Percentiles rank a stretch among this genome's conserved stretches.
These are phyloP conservation scores for Actinernus sp. DNA, from an alignment of 92 coral and sea anemone species.

Conservation along the genomic window DNA sequence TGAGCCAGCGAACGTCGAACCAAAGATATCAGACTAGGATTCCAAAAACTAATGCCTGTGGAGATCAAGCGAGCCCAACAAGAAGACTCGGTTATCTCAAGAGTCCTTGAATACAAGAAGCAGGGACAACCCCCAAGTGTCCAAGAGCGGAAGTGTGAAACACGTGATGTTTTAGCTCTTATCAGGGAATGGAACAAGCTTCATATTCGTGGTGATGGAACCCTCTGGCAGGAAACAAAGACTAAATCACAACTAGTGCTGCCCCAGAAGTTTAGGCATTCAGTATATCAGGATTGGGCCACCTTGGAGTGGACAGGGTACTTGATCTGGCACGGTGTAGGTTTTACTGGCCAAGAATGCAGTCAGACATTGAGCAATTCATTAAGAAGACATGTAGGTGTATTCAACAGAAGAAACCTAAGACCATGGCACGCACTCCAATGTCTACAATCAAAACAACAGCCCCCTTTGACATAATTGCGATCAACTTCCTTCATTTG, in stretches of 20 bases:
- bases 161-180: neutral
- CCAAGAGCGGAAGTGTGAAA: neutral
- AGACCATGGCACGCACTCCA: neutral
- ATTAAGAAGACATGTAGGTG: slow-evolving; percentile 1
- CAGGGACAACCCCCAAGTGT: neutral
- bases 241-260: neutral
- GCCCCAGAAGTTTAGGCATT: neutral
- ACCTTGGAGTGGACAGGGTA: neutral
- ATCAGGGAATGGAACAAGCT: slow-evolving; percentile 2
- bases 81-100: neutral
- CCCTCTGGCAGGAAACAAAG: slow-evolving; percentile 1
- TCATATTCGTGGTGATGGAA: slow-evolving; percentile 1
- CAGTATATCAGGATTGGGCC: slow-evolving; percentile 1
- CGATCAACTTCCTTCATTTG: slow-evolving; percentile 12
- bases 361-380: neutral
- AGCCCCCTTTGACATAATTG: slow-evolving; percentile 9
- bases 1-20: neutral
- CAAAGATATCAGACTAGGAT: neutral
- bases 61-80: neutral
- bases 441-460: neutral
- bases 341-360: slow-evolving; percentile 7
- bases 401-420: slow-evolving; percentile 3
- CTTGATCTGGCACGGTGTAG: neutral
- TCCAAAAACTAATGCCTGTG: neutral
- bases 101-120: neutral